phyloP scores from a whole-genome alignment of 2,888 invertebrate genomes.

The Amblyteles armatorius region DNA sequence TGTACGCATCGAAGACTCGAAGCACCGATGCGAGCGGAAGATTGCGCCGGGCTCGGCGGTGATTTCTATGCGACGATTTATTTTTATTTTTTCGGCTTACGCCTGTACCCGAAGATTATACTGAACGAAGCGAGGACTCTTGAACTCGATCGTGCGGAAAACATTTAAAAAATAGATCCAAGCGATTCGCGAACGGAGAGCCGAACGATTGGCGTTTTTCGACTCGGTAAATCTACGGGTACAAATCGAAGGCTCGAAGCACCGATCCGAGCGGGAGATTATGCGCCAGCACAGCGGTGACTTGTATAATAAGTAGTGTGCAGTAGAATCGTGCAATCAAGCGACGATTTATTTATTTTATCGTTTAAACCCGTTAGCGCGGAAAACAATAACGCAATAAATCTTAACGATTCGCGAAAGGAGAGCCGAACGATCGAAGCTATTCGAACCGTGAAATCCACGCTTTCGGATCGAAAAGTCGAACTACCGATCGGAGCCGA shows the following conservation, averaged over 20 bases:
- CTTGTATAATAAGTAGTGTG: not conserved
- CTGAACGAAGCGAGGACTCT: not conserved
- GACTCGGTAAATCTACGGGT: not conserved
- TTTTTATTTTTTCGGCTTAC: not conserved
- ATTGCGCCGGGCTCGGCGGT: not conserved
- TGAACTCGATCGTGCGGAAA: not conserved
- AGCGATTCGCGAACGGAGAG: not conserved
- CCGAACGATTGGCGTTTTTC: conserved; percentile 1
- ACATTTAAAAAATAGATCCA: not conserved
- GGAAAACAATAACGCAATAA: too few species aligned
- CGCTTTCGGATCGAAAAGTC: not conserved
- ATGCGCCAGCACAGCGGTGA: not conserved
- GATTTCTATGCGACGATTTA: not conserved
- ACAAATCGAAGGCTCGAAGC: not conserved
- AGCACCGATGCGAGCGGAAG: not conserved
- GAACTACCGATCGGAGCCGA: not conserved
- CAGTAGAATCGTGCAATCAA: not conserved
- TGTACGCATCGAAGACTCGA: not conserved
- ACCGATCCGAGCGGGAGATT: not conserved
- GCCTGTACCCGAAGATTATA: not conserved
- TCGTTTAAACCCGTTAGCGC: not conserved
- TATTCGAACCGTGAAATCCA: not conserved
- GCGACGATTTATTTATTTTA: not conserved
- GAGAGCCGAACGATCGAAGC: not conserved
- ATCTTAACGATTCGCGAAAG: not conserved